Base-by-base conservation (phyloP, 2,113 vertebrate species). In the Caracal caracal region DNA sequence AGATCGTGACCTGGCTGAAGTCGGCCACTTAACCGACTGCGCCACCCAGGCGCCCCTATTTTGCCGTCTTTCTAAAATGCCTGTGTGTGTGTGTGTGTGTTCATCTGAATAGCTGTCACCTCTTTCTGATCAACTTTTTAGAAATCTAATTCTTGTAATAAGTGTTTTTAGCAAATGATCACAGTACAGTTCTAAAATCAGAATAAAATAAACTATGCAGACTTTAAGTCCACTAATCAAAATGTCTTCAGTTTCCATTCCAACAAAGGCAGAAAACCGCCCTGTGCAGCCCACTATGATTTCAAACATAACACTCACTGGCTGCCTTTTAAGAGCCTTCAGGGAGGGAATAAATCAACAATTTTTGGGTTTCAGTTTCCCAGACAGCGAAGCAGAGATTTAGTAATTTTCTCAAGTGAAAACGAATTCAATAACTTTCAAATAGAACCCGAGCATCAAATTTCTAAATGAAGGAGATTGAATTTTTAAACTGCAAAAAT, bases 391-490 rank as follows among this genome's bases (percentile, higher is more conserved):
- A 95, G 51, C 68, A 7, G 73, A 96, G 71, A 81, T 43, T 93
- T 86, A 86, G 51, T 93, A 65, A 94, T 92, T 97, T 96, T 95
- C 95, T 95, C 66, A 97, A 96, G 82, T 95, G 92, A 93, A 88
- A 96, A 96, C n/a, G 4, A 97, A 94, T 93, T 93, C 81, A 96
- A 16, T 84, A 85, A 81, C 51, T 96, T 97, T 71, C 90, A 78
- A 93, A 96, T 66, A 88, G 66, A 93, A 96, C 93, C 71, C 28
- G 61, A 96, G 49, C 66, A 76, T 96, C 89, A 88, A 71, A 80
- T 96, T 97, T 94, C 85, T 86, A 94, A 84, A 93, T 63, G 83
- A 92, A 89, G 22, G 76, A 71, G 76, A 63, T 10, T 87, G 35
- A 85, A 76, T 49, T 93, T 81, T 97, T 86, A 81, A 93, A 91